phyloP scores from a whole-genome alignment of 2,113 vertebrate genomes.

The Pygoscelis adeliae region DNA sequence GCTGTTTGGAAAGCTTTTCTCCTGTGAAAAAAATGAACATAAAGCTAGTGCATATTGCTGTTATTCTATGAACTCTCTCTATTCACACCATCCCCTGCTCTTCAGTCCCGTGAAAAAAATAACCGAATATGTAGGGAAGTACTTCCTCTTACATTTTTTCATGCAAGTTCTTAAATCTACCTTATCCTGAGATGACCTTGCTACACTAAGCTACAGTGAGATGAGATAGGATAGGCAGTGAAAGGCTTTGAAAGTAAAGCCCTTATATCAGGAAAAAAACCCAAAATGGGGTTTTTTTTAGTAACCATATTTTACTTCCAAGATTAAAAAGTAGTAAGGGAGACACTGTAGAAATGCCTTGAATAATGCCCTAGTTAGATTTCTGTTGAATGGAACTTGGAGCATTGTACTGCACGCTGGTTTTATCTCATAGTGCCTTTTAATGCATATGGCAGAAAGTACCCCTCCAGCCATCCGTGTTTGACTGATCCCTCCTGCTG shows the following conservation, averaged over 20 bases:
- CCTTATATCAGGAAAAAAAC: not conserved
- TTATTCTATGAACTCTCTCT: not conserved
- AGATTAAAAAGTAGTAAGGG: not conserved
- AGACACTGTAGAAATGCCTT: not conserved
- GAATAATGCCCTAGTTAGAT: not conserved
- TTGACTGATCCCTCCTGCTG: not conserved
- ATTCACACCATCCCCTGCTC: not conserved
- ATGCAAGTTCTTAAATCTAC: not conserved
- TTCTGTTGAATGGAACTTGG: not conserved
- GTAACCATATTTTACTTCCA: not conserved
- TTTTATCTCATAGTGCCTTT: not conserved
- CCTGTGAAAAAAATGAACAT: slow-evolving; percentile 72
- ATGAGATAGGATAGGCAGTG: not conserved
- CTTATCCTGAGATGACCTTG: not conserved
- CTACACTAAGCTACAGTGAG: not conserved
- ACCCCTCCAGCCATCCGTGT: not conserved
- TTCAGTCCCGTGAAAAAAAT: not conserved
- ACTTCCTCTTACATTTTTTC: not conserved
- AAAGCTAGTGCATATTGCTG: not conserved
- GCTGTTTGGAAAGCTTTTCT: slow-evolving; percentile 98
- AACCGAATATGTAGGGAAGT: not conserved
- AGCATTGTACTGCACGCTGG: rapidly evolving
- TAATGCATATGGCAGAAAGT: not conserved
- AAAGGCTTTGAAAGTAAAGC: not conserved
- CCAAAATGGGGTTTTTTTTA: not conserved